Evolutionary conservation across 2,113 vertebrate genomes (phyloP).

Genomic region (Plecturocebus donacophilus): DNA sequence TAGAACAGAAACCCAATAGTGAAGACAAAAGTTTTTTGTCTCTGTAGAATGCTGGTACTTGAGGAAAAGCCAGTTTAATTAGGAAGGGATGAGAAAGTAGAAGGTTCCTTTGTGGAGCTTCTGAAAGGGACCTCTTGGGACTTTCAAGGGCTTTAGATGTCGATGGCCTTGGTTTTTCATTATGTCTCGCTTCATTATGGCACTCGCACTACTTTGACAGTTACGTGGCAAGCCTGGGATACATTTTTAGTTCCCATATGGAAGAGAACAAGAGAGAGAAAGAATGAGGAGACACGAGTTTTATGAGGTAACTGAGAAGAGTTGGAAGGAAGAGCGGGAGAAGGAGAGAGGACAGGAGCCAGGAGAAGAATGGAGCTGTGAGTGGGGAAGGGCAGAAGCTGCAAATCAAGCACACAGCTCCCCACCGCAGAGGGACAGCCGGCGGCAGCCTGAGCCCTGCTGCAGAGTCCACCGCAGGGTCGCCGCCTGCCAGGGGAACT

Average conservation of each 20-base stretch:
- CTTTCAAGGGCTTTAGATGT: not conserved
- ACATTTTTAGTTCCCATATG: conserved; percentile 42
- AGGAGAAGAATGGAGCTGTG: not conserved
- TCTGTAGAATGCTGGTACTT: conserved; percentile 49
- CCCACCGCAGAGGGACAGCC: too few species aligned
- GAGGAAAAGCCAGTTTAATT: conserved; percentile 66
- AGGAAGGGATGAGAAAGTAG: conserved; percentile 41
- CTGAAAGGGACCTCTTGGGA: conserved; percentile 53
- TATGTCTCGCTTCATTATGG: not conserved
- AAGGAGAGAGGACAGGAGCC: not conserved
- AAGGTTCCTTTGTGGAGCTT: conserved; percentile 51
- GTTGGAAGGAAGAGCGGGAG: not conserved
- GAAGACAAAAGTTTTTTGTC: conserved; percentile 53
- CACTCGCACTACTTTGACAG: not conserved
- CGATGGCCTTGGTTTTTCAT: not conserved
- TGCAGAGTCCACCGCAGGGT: not conserved
- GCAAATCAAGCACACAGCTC: accelerated
- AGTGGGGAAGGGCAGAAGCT: not conserved
- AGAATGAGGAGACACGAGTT: not conserved
- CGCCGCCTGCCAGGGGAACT: not conserved
- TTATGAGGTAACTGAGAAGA: conserved; percentile 36
- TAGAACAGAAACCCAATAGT: conserved; percentile 50
- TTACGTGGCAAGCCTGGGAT: not conserved
- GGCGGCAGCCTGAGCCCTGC: not conserved
- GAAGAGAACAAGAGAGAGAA: conserved; percentile 35